phyloP scores from a whole-genome alignment of 1,140 invertebrate species.

The Homarus americanus region DNA sequence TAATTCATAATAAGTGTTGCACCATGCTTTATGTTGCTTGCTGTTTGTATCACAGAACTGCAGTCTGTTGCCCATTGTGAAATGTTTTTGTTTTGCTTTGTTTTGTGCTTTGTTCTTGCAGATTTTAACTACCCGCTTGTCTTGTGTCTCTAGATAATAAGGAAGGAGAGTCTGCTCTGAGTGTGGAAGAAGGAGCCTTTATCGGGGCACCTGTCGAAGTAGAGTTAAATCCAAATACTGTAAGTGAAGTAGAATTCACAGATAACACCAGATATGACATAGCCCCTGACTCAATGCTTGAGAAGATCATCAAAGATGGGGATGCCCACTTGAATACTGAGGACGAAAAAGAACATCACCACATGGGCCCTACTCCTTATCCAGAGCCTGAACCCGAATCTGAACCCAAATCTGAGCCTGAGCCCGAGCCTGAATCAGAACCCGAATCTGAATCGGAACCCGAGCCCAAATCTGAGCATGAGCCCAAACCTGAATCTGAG shows the following conservation, averaged over 20 bases:
- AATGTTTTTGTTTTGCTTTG: neutral
- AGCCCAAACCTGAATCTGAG: neutral
- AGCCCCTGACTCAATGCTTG: conserved; percentile 3
- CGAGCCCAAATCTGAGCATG: neutral
- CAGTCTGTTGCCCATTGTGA: too few species aligned
- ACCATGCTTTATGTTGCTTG: too few species aligned
- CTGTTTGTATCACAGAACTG: too few species aligned
- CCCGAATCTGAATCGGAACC: conserved; percentile 41
- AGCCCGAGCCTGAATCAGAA: neutral
- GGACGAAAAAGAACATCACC: conserved; percentile 37
- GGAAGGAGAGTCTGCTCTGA: neutral
- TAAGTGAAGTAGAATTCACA: conserved; percentile 50
- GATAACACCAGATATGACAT: conserved; percentile 56
- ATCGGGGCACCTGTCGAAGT: conserved; percentile 20
- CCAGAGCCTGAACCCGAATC: conserved; percentile 22
- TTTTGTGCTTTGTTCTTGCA: neutral
- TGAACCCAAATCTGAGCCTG: conserved; percentile 6
- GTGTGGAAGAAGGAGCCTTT: conserved; percentile 38
- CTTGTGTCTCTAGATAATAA: neutral
- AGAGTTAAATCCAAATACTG: neutral
- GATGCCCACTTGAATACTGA: neutral
- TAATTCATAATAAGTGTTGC: too few species aligned
- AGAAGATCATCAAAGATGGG: conserved; percentile 20
- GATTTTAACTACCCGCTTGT: neutral
- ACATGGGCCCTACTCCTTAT: neutral